phyloP scores from a whole-genome alignment of 2,797 vertebrate genomes.

The Muraenolepis orangiensis region DNA sequence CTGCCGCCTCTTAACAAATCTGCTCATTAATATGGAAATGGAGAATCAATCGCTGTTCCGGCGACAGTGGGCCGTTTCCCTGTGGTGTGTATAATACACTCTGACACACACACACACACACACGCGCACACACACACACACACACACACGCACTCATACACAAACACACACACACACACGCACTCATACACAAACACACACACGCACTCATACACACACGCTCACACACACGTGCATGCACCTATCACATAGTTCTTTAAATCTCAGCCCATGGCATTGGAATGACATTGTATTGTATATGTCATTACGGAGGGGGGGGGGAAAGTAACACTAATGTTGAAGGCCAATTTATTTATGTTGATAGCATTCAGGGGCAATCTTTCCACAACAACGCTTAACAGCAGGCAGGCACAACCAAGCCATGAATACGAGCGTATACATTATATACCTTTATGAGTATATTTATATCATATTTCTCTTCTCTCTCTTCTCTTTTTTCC shows the following conservation, averaged over 20 bases:
- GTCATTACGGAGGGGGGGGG: conserved; percentile 91
- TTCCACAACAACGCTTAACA: conserved; percentile 95
- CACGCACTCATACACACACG: conserved; percentile 11
- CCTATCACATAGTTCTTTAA: conserved; percentile 35
- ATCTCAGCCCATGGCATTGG: conserved; percentile 82
- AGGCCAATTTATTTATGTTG: conserved; percentile 96
- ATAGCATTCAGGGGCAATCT: conserved; percentile 90
- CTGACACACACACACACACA: conserved; percentile 76
- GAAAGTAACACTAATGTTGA: conserved; percentile 84
- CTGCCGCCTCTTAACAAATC: conserved; percentile 98
- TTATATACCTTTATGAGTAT: background rate
- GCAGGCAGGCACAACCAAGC: background rate
- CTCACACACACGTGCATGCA: conserved; percentile 2
- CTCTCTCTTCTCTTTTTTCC: background rate
- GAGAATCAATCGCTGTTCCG: conserved; percentile 97
- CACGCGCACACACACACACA: conserved; percentile 30
- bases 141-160: conserved; percentile 23
- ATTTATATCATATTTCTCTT: background rate
- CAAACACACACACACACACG: conserved; percentile 13
- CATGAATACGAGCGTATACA: background rate
- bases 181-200: conserved; percentile 26
- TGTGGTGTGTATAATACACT: conserved; percentile 94
- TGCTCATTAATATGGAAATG: conserved; percentile 99
- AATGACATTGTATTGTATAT: conserved; percentile 84
- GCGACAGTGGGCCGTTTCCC: conserved; percentile 91